phyloP scores from a whole-genome alignment of 2,888 invertebrate genomes.

The Allacma fusca region DNA sequence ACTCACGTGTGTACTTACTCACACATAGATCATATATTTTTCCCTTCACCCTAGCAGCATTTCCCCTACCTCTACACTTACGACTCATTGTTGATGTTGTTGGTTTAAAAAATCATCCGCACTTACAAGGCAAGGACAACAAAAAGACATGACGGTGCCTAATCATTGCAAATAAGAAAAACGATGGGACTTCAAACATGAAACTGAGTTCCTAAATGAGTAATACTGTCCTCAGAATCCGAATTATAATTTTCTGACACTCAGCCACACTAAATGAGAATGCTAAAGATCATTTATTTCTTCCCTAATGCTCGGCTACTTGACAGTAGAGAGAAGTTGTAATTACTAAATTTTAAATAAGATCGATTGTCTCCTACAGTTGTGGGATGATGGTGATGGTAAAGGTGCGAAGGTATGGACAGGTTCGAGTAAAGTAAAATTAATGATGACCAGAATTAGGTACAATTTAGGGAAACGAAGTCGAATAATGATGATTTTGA shows the following conservation, averaged over 20 bases:
- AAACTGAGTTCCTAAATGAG: not conserved
- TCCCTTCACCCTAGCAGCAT: not conserved
- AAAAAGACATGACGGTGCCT: not conserved
- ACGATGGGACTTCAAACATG: not conserved
- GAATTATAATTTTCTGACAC: not conserved
- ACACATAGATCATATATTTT: constrained; percentile 2
- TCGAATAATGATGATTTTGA: constrained; percentile 51
- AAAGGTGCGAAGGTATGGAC: constrained; percentile 44
- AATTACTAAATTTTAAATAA: constrained; percentile 25
- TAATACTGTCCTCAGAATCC: no score
- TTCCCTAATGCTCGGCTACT: not conserved
- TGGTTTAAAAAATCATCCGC: not conserved
- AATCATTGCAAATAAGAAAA: constrained; percentile 8
- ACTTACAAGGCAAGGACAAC: constrained; percentile 6
- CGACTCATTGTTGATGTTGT: constrained; percentile 6
- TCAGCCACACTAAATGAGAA: not conserved
- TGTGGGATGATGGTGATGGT: not conserved
- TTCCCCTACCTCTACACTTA: not conserved
- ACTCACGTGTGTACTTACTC: constrained; percentile 49
- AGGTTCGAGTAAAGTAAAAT: constrained; percentile 50
- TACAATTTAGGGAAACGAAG: constrained; percentile 49
- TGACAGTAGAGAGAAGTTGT: constrained; percentile 3
- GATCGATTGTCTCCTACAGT: constrained; percentile 24
- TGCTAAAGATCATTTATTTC: not conserved
- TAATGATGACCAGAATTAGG: constrained; percentile 55